phyloP scores from a whole-genome alignment of 2,888 invertebrate genomes.

The Hyalella azteca region DNA sequence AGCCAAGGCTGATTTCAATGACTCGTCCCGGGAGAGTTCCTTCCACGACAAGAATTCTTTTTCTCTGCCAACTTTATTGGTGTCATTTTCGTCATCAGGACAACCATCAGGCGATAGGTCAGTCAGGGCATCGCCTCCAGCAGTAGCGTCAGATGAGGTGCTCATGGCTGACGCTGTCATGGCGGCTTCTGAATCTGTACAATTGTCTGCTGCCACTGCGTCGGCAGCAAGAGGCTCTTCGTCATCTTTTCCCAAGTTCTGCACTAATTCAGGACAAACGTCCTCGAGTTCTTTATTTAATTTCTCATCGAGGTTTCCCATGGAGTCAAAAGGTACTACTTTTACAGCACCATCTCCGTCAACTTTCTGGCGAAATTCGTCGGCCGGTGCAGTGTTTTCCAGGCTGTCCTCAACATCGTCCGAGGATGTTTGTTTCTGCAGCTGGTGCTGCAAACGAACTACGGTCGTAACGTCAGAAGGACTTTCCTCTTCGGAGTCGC shows the following conservation, averaged over 20 bases:
- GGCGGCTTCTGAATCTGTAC: not conserved
- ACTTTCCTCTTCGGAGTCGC: slow-evolving; percentile 14
- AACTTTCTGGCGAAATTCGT: not conserved
- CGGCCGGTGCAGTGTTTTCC: not conserved
- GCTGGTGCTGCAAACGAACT: not conserved
- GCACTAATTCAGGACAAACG: too few species aligned
- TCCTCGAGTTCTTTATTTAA: too few species aligned
- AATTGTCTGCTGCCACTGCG: not conserved
- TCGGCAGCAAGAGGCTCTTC: not conserved
- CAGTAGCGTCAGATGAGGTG: not conserved
- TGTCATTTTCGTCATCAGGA: not conserved
- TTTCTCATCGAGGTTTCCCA: too few species aligned
- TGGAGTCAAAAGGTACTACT: too few species aligned
- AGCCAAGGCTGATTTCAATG: not conserved
- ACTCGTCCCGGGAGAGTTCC: not conserved
- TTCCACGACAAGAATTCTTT: slow-evolving; percentile 15
- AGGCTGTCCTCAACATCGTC: slow-evolving; percentile 11
- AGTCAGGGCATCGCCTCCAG: not conserved
- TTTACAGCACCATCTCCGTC: too few species aligned
- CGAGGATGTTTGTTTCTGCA: not conserved
- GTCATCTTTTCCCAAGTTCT: not conserved
- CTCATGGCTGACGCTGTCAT: slow-evolving; percentile 19
- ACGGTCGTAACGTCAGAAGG: slow-evolving; percentile 2
- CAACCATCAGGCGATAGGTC: slow-evolving; percentile 4
- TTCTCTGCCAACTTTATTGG: not conserved